These are phyloP conservation scores for Diphyllodes magnificus DNA, from an alignment of 2,113 vertebrate genomes.

Conservation along the genomic window DNA sequence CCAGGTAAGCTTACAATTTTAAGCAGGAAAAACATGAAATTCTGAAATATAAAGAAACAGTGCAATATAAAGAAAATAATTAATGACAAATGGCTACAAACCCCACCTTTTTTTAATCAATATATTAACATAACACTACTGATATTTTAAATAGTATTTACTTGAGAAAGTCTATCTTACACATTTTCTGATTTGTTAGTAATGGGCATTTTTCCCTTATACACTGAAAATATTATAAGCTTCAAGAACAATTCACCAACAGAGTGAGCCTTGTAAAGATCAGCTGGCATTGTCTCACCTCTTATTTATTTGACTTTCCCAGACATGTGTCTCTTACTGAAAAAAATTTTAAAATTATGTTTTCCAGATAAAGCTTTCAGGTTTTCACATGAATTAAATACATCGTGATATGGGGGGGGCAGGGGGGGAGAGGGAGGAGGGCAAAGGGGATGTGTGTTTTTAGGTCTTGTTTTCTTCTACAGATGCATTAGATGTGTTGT, in stretches of 20 bases:
- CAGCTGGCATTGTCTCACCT: not conserved
- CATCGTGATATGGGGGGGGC: fast-evolving
- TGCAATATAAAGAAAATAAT: not conserved
- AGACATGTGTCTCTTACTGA: not conserved
- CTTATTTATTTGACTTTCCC: not conserved
- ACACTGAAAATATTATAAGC: not conserved
- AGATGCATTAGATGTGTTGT: not conserved
- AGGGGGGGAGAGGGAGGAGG: fast-evolving
- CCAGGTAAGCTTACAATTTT: not conserved
- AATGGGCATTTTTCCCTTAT: not conserved
- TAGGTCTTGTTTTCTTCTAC: not conserved
- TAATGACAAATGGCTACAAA: not conserved
- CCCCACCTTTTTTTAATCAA: not conserved
- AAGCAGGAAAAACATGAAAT: not conserved
- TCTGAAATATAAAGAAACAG: not conserved
- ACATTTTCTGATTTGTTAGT: not conserved
- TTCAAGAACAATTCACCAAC: not conserved
- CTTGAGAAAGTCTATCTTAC: not conserved
- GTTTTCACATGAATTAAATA: not conserved
- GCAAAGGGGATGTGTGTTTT: fast-evolving
- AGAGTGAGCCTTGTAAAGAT: not conserved
- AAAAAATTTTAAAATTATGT: not conserved
- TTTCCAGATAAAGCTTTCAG: not conserved
- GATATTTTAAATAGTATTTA: not conserved
- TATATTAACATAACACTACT: not conserved